Percentiles rank a stretch among this genome's conserved stretches.
Conservation (phyloP, 2,113 vertebrate genomes). For the Rhynchomys soricoides region DNA sequence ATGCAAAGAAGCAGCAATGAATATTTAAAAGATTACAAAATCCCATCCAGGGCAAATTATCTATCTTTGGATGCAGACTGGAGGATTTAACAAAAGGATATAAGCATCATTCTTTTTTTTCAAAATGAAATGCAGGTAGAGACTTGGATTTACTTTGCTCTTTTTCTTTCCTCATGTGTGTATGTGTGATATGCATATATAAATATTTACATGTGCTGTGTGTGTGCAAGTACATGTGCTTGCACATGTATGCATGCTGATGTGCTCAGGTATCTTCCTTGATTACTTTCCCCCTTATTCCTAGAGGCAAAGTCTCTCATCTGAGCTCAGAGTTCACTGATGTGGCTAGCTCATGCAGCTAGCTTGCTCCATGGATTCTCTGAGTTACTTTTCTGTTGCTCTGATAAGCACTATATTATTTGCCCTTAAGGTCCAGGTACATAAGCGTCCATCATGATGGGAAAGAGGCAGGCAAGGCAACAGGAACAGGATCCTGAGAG, state of each 20-base stretch:
- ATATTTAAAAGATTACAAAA: slow-evolving; percentile 4
- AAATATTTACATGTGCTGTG: neutral
- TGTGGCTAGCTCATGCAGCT: neutral
- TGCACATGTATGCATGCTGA: neutral
- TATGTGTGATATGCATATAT: neutral
- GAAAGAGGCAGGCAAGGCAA: neutral
- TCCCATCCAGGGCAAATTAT: neutral
- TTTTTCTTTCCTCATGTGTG: neutral
- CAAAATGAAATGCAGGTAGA: neutral
- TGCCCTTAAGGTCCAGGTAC: neutral
- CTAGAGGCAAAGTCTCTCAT: neutral
- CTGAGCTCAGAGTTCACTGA: neutral
- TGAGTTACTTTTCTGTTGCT: neutral
- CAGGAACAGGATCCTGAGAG: neutral
- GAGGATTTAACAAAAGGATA: neutral
- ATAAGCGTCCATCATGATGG: neutral
- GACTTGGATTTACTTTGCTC: neutral
- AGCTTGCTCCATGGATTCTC: neutral
- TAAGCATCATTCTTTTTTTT: neutral
- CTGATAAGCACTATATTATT: neutral
- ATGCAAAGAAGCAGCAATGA: neutral
- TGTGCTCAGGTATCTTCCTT: neutral
- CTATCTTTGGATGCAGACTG: neutral
- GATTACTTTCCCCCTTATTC: neutral
- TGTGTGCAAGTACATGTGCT: neutral